phyloP scores from a whole-genome alignment of 2,797 vertebrate species.

The Orientallactaga sibirica region DNA sequence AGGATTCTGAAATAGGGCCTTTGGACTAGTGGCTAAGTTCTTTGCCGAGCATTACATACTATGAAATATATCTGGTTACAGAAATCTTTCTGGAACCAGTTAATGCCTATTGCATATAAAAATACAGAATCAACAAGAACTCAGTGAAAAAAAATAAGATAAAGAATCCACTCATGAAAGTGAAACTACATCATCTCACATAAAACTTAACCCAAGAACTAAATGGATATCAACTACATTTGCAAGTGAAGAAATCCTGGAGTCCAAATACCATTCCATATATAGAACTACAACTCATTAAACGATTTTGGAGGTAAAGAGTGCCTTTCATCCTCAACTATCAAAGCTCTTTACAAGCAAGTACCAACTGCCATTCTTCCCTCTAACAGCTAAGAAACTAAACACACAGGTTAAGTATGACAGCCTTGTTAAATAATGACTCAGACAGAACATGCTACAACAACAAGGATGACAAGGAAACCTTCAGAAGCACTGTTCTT shows the following conservation, averaged over 20 bases:
- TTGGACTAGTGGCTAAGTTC: slow-evolving; percentile 46
- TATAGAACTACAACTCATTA: slow-evolving; percentile 57
- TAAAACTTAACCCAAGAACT: slow-evolving; percentile 46
- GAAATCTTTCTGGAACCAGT: slow-evolving; percentile 47
- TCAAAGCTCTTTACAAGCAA: slow-evolving; percentile 76
- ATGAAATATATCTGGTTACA: slow-evolving; percentile 49
- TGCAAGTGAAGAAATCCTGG: slow-evolving; percentile 46
- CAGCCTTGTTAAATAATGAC: slow-evolving; percentile 73
- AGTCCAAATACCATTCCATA: slow-evolving; percentile 37
- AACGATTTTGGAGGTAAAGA: slow-evolving; percentile 66
- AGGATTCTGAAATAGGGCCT: slow-evolving; percentile 22
- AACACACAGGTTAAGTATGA: slow-evolving; percentile 66
- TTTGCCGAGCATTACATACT: not conserved
- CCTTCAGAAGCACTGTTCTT: slow-evolving; percentile 31
- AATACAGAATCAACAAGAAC: slow-evolving; percentile 59
- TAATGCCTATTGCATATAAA: slow-evolving; percentile 16
- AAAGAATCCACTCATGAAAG: slow-evolving; percentile 52
- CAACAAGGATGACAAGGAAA: slow-evolving; percentile 65
- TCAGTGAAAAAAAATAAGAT: slow-evolving; percentile 53
- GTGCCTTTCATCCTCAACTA: slow-evolving; percentile 77
- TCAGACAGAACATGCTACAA: slow-evolving; percentile 57
- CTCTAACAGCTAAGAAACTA: slow-evolving; percentile 67
- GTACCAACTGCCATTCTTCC: slow-evolving; percentile 53
- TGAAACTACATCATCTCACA: slow-evolving; percentile 55
- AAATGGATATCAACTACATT: slow-evolving; percentile 55